These are phyloP conservation scores for Drosophila heteroneura DNA, from an alignment of 2,888 invertebrate species.

Conservation along the genomic window DNA sequence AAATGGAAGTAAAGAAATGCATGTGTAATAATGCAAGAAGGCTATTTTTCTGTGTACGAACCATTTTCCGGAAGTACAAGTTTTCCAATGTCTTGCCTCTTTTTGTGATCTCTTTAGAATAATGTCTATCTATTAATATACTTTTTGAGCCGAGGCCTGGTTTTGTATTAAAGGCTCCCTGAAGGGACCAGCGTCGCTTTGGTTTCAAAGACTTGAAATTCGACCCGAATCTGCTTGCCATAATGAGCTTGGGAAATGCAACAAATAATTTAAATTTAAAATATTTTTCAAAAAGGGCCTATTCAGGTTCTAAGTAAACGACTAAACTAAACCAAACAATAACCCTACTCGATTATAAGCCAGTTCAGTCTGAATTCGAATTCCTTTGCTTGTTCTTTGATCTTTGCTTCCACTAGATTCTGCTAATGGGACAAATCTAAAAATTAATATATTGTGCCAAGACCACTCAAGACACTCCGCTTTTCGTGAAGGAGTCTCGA, in stretches of 20 bases:
- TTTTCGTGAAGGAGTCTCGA: neutral
- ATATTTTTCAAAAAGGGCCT: neutral
- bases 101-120: conserved; percentile 12
- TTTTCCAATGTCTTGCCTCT: conserved; percentile 54
- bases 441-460: neutral
- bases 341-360: neutral
- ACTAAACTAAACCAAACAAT: neutral
- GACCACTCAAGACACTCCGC: neutral
- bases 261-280: neutral
- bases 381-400: neutral
- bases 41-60: conserved; percentile 15
- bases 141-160: neutral
- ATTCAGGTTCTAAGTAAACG: neutral
- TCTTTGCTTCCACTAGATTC: neutral
- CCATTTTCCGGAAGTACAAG: conserved; percentile 51
- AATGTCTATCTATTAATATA: neutral
- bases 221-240: neutral
- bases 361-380: neutral
- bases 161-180: neutral
- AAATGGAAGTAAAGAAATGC: neutral
- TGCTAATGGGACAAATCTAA: neutral
- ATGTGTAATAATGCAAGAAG: neutral
- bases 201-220: neutral
- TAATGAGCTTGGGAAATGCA: neutral
- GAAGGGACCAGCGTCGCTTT: neutral